phyloP scores from a whole-genome alignment of 2,797 vertebrate species.

The Rhinophrynus dorsalis region DNA sequence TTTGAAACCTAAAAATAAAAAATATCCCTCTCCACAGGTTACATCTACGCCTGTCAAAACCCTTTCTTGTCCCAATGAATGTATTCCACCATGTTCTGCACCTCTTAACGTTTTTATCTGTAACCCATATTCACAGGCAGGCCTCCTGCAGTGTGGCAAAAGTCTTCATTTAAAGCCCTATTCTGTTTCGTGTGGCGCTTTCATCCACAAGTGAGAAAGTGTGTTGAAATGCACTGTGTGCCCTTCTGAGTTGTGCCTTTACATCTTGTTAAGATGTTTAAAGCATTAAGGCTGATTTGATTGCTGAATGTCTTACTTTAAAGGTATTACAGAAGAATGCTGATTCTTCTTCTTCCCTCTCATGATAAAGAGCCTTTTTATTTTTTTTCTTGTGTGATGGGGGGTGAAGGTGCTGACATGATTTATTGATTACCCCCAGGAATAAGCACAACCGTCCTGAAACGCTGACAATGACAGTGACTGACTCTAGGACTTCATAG shows the following conservation, averaged over 20 bases:
- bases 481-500: conserved; percentile 61
- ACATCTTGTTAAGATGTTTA: conserved; percentile 72
- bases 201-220: conserved; percentile 52
- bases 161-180: conserved; percentile 36
- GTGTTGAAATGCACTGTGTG: conserved; percentile 55
- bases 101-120: conserved; percentile 59
- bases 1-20: conserved; percentile 23
- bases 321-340: conserved; percentile 63
- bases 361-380: conserved; percentile 64
- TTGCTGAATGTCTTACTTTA: conserved; percentile 65
- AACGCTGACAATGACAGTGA: conserved; percentile 71
- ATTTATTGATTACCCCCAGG: conserved; percentile 73
- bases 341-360: conserved; percentile 53
- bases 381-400: conserved; percentile 36
- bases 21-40: conserved; percentile 47
- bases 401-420: conserved; percentile 69
- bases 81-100: conserved; percentile 46
- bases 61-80: conserved; percentile 44
- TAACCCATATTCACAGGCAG: conserved; percentile 48
- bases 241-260: conserved; percentile 64
- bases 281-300: conserved; percentile 64
- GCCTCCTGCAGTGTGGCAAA: conserved; percentile 47
- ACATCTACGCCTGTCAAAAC: conserved; percentile 44
- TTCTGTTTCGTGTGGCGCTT: conserved; percentile 51
- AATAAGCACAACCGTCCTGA: conserved; percentile 60